These are phyloP conservation scores for Tapirus indicus DNA, from an alignment of 2,797 vertebrate species.

Conservation along the genomic window DNA sequence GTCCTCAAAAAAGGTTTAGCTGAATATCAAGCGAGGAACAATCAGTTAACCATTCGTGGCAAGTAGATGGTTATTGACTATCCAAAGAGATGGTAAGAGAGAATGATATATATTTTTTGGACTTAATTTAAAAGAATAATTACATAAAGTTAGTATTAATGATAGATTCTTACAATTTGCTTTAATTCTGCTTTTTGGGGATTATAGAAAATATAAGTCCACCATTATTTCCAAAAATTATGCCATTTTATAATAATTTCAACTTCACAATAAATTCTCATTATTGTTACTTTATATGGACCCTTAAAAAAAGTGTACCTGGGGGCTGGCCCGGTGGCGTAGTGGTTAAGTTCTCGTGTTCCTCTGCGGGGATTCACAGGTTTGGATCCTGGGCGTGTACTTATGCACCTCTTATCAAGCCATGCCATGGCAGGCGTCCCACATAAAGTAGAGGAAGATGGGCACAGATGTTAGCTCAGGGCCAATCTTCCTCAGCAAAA, in stretches of 20 bases:
- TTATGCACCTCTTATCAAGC: too few relatives aligned
- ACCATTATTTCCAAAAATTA: neutral
- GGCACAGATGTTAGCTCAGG: too few relatives aligned
- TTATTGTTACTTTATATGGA: neutral
- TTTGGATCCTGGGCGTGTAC: too few relatives aligned
- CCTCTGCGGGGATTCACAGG: too few relatives aligned
- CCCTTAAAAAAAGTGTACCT: neutral
- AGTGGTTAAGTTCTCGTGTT: too few relatives aligned
- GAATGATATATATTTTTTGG: neutral
- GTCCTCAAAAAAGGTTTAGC: neutral
- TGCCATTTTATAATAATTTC: neutral
- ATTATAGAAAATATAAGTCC: neutral
- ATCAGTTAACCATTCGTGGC: neutral
- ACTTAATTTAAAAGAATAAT: neutral
- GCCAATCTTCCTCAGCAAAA: too few relatives aligned
- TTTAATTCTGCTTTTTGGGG: neutral
- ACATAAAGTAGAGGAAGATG: too few relatives aligned
- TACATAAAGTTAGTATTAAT: neutral
- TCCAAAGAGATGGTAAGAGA: neutral
- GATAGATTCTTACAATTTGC: neutral
- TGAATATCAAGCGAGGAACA: neutral
- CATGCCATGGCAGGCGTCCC: too few relatives aligned
- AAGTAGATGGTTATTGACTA: neutral
- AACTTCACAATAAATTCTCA: neutral
- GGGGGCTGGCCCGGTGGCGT: too few relatives aligned